phyloP scores from a whole-genome alignment of 1,140 invertebrate species.

The Heliconius hermathena region DNA sequence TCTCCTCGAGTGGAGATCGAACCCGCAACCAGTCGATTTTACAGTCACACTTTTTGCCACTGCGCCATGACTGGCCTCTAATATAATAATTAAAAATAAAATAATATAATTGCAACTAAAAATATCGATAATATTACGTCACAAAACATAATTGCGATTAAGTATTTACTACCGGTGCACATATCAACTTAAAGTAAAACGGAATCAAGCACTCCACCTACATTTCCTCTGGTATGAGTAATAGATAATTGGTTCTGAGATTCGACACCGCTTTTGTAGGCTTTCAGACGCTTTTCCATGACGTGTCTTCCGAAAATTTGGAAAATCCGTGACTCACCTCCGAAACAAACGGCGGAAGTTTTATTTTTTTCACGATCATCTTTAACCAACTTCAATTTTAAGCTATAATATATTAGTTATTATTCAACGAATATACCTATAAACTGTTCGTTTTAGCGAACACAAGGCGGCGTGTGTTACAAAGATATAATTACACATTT shows the following conservation, averaged over 20 bases:
- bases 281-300: conserved; percentile 61
- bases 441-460: neutral
- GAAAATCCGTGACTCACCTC: conserved; percentile 73
- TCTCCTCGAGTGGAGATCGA: too few relatives aligned
- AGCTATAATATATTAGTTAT: neutral
- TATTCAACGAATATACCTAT: neutral
- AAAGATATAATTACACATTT: conserved; percentile 26
- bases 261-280: conserved; percentile 68
- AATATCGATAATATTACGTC: neutral
- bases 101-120: neutral
- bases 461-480: neutral
- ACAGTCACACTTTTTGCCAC: too few relatives aligned
- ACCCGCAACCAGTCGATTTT: too few relatives aligned
- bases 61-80: too few relatives aligned
- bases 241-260: conserved; percentile 53
- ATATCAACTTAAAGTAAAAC: neutral
- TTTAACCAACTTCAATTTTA: conserved; percentile 3
- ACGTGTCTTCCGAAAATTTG: conserved; percentile 67
- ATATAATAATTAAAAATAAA: too few relatives aligned
- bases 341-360: conserved; percentile 55
- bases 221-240: conserved; percentile 57
- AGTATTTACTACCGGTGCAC: neutral
- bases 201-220: neutral
- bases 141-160: neutral
- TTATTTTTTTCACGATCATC: conserved; percentile 20